phyloP scores from a whole-genome alignment of 2,888 invertebrate genomes.

The Cenopis cana region DNA sequence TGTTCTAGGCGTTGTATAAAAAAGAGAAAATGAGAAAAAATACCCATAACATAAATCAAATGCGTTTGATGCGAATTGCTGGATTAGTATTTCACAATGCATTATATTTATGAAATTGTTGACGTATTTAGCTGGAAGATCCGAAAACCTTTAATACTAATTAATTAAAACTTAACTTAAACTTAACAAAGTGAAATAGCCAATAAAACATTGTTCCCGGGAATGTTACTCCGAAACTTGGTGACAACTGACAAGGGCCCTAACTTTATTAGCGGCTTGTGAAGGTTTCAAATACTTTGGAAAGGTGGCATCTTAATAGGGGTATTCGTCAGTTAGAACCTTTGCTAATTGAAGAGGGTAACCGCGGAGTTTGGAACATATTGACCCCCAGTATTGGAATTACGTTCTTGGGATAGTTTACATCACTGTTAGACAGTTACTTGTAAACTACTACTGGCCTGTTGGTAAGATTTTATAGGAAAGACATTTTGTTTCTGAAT shows the following conservation, averaged over 20 bases:
- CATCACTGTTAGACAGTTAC: not conserved
- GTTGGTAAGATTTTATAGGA: too few species aligned
- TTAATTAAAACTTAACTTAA: not conserved
- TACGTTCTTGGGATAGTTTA: conserved; percentile 10
- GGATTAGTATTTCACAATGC: not conserved
- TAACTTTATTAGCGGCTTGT: conserved; percentile 16
- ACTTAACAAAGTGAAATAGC: not conserved
- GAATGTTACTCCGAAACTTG: conserved; percentile 8
- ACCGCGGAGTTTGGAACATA: not conserved
- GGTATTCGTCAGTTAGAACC: not conserved
- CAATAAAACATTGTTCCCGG: not conserved
- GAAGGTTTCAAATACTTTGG: not conserved
- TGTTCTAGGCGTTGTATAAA: too few species aligned
- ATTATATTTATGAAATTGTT: not conserved
- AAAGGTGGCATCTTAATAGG: not conserved
- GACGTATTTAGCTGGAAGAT: not conserved
- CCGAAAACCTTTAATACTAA: not conserved
- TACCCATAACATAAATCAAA: too few species aligned
- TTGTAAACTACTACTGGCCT: not conserved
- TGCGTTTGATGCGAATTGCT: not conserved
- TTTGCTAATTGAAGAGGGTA: not conserved
- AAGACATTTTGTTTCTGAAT: too few species aligned
- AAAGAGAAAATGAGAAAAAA: too few species aligned
- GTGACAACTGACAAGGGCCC: conserved; percentile 4
- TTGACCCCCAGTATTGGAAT: not conserved